Base-by-base conservation (phyloP, 2,113 vertebrate species). In the Sylvietta virens region DNA sequence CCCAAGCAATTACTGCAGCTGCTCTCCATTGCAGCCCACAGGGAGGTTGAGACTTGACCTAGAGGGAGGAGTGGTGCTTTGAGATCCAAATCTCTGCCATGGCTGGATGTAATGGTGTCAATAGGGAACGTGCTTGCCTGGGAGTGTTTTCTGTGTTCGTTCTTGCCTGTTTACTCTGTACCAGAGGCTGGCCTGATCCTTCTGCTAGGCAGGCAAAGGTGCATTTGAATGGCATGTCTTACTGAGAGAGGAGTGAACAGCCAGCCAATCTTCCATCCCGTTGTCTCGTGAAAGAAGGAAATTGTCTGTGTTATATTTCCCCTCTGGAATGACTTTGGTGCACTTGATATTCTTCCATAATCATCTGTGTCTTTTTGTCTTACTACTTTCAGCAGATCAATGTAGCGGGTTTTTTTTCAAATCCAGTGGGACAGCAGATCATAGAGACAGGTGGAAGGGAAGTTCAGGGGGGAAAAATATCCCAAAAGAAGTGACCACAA, bases 51-150 rank as follows among this genome's bases (percentile, higher is more conserved):
- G 40, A 61, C 20, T 42, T 71, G 37, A 26, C 24, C 8, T 45
- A 39, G 56, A 76, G 44, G 19, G 6, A 37, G 62, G 17, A 69
- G 19, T 28, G 19, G 15, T 80, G 53, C 42, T 83, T 61, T 65
- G 54, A 65, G 42, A 69, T 54, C 50, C 76, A 77, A 53, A 30
- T 27, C 3, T 80, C 40, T 86, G 27, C 31, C 40, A 14, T 53
- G 50, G 20, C 5, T 83, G 40, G 31, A 16, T 67, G 66, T 48
- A 40, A 28, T 30, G 35, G 10, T 57, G 44, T 45, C 37, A 30
- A 1, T 45, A 50, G 35, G 37, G 50, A 60, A 72, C 0, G 0
- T 61, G 2, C 9, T 65, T 78, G 23, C 10, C 22, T 89, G 39
- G 12, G 42, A 58, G 10, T 48, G 23, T 3, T 24, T 73, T 66